Evolutionary conservation across 2,113 vertebrate genomes (phyloP).

Genomic region (Azemiops feae): DNA sequence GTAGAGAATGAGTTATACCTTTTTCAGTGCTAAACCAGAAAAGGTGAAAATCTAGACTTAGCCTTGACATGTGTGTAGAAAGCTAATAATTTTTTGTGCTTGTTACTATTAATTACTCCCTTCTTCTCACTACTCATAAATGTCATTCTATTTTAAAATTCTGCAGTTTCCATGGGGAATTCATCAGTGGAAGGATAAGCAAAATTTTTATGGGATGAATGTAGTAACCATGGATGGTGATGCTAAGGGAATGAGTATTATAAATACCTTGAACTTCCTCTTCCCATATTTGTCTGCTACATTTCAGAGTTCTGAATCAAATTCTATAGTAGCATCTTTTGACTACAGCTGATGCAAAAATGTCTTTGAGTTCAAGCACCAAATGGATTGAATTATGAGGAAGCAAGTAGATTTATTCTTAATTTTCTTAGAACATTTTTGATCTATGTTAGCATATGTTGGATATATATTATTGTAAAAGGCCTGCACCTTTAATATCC

Average conservation of each 20-base stretch:
- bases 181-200: conserved; percentile 1
- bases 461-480: not conserved
- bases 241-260: not conserved
- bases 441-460: not conserved
- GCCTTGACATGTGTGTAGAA: not conserved
- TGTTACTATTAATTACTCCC: not conserved
- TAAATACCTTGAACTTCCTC: not conserved
- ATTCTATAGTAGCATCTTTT: not conserved
- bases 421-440: not conserved
- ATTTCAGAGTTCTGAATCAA: not conserved
- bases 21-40: not conserved
- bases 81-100: not conserved
- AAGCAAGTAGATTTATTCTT: not conserved
- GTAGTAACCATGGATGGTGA: not conserved
- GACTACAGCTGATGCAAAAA: not conserved
- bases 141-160: conserved; percentile 24
- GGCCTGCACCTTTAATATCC: not conserved
- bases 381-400: not conserved
- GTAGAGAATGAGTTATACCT: not conserved
- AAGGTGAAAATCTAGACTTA: not conserved
- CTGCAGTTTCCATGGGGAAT: conserved; percentile 4
- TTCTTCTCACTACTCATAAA: conserved; percentile 9
- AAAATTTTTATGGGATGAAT: not conserved
- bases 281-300: not conserved
- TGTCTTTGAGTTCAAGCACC: not conserved